A percentile compares a stretch with the other conserved stretches of the same genome.
Evolutionary conservation across 92 coral and sea anemone genomes (phyloP).

Genomic region (Palythoa caribaeorum): DNA sequence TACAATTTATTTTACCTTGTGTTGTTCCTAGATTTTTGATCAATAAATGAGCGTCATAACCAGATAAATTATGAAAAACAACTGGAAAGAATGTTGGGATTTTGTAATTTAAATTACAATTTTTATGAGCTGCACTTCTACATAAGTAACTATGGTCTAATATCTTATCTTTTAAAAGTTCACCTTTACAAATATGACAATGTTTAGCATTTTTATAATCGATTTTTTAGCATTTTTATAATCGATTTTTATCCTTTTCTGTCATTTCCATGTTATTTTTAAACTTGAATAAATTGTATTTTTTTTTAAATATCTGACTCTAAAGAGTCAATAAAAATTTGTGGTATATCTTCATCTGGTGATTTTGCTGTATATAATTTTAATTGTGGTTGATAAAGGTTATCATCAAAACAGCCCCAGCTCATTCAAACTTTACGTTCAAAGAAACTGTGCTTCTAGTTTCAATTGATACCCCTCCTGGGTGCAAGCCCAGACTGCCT

Average conservation of each 20-base stretch:
- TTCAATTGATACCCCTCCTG: too few relatives aligned
- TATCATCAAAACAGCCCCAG: neutral
- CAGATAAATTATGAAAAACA: too few relatives aligned
- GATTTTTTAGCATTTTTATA: neutral
- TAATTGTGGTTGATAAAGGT: neutral
- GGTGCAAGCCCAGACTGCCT: too few relatives aligned
- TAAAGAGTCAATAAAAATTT: neutral
- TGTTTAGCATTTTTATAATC: neutral
- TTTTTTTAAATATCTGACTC: neutral
- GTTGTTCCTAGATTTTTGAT: too few relatives aligned
- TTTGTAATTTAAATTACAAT: too few relatives aligned
- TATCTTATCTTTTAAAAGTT: neutral
- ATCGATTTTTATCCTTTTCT: neutral
- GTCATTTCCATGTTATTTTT: neutral
- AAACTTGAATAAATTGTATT: neutral
- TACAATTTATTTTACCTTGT: too few relatives aligned
- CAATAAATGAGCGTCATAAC: too few relatives aligned
- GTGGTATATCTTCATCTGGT: neutral
- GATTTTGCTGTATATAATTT: neutral
- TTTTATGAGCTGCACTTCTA: too few relatives aligned
- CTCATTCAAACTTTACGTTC: too few relatives aligned
- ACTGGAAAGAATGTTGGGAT: too few relatives aligned
- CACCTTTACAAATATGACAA: slow-evolving; percentile 50
- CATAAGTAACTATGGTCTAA: too few relatives aligned
- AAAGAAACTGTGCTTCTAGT: too few relatives aligned